A percentile compares a stretch with the other conserved stretches of the same genome.
Evolutionary conservation across 2,888 invertebrate species (phyloP).

Genomic region (Gnatocerus cornutus): DNA sequence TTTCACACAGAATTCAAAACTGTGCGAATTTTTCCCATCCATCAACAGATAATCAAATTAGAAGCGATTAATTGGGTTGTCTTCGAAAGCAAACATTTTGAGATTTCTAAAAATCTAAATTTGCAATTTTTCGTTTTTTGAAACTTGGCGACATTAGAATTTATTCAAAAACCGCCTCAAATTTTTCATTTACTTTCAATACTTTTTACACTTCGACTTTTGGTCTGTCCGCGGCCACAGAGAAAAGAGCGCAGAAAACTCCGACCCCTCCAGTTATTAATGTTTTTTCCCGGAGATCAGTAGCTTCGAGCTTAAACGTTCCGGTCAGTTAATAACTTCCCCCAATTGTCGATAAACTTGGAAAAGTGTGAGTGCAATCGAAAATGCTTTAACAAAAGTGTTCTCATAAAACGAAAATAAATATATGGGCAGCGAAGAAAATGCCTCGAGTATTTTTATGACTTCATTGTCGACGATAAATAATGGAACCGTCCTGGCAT

Average conservation of each 20-base stretch:
- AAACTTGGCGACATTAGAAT: too few relatives aligned
- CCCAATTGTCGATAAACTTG: conserved; percentile 8
- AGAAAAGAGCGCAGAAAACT: not conserved
- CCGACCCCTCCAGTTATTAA: not conserved
- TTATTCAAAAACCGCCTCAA: too few relatives aligned
- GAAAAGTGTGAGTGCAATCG: conserved; percentile 29
- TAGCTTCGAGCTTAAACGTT: conserved; percentile 16
- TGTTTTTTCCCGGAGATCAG: conserved; percentile 4
- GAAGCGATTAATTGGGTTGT: too few relatives aligned
- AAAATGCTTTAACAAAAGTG: conserved; percentile 21
- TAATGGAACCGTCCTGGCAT: conserved; percentile 37
- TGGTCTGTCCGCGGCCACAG: too few relatives aligned
- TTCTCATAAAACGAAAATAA: conserved; percentile 27
- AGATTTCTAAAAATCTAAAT: too few relatives aligned
- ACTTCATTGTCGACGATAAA: conserved; percentile 40
- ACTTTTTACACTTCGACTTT: too few relatives aligned
- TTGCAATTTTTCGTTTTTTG: too few relatives aligned
- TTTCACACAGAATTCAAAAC: too few relatives aligned
- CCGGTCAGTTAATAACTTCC: conserved; percentile 29
- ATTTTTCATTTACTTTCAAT: too few relatives aligned
- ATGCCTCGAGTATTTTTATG: conserved; percentile 34
- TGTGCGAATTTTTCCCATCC: too few relatives aligned
- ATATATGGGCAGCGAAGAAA: conserved; percentile 30
- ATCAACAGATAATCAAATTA: too few relatives aligned
- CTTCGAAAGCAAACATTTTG: too few relatives aligned